These are phyloP conservation scores for Torymus tubicola DNA, from an alignment of 2,888 invertebrate genomes.

Conservation along the genomic window DNA sequence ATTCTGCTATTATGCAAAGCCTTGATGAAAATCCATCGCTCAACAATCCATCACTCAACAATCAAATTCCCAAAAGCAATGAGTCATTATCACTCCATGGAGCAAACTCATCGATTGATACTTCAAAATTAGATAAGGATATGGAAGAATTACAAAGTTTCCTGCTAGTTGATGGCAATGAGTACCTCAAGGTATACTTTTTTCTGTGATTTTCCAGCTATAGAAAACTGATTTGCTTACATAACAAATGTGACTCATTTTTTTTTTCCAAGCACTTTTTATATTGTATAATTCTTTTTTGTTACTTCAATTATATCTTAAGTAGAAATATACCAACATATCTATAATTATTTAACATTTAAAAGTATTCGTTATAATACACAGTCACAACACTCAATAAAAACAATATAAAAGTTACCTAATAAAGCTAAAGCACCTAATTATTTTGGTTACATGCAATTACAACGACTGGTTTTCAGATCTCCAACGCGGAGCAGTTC, in stretches of 20 bases:
- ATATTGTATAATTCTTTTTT: not conserved
- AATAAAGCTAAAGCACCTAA: conserved; percentile 6
- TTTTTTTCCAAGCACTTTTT: not conserved
- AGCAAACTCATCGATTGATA: conserved; percentile 49
- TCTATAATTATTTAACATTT: no score
- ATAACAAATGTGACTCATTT: no score
- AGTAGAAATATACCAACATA: no score
- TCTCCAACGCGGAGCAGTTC: conserved; percentile 79
- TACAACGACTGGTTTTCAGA: not conserved
- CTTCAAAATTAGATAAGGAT: conserved; percentile 42
- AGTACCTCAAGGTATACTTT: conserved; percentile 77
- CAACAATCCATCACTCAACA: conserved; percentile 28
- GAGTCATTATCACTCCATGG: conserved; percentile 57
- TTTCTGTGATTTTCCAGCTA: not conserved
- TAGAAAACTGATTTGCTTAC: no score
- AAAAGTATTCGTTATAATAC: no score
- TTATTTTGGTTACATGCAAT: no score
- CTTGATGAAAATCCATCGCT: conserved; percentile 59
- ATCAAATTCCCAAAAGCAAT: conserved; percentile 50
- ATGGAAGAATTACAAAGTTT: conserved; percentile 75
- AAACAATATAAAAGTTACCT: no score
- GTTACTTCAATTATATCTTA: not conserved
- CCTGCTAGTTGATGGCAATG: conserved; percentile 81
- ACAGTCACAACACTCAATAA: no score
- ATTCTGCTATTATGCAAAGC: conserved; percentile 73